phyloP scores from a whole-genome alignment of 2,797 vertebrate species.

The Hippocampus kuda region DNA sequence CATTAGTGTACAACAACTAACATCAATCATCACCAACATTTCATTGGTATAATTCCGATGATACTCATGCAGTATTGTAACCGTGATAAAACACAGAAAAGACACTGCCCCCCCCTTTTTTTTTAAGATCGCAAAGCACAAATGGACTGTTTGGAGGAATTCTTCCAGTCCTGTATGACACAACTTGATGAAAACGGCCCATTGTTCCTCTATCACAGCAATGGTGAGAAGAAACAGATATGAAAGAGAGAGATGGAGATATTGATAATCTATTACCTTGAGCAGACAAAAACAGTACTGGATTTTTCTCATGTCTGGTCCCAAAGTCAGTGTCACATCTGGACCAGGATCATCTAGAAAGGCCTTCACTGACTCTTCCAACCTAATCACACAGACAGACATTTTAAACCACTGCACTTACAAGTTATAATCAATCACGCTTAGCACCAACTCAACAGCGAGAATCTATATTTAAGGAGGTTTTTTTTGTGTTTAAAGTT shows the following conservation, averaged over 20 bases:
- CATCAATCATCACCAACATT: too few species aligned
- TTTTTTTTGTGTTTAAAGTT: slow-evolving; percentile 43
- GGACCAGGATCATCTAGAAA: slow-evolving; percentile 81
- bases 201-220: background rate
- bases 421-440: slow-evolving; percentile 16
- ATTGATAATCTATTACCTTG: slow-evolving; percentile 70
- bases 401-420: slow-evolving; percentile 8
- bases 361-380: slow-evolving; percentile 66
- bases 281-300: slow-evolving; percentile 75
- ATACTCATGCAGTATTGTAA: background rate
- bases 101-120: background rate
- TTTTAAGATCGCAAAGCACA: background rate
- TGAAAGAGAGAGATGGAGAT: too few species aligned
- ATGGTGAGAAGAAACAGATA: background rate
- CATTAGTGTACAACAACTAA: too few species aligned
- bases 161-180: background rate
- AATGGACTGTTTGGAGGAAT: background rate
- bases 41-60: background rate
- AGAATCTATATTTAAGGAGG: slow-evolving; percentile 25
- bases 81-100: background rate
- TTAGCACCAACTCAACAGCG: slow-evolving; percentile 22
- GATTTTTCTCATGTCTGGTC: slow-evolving; percentile 86
- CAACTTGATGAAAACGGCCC: background rate
- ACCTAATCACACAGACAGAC: slow-evolving; percentile 57
- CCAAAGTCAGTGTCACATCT: slow-evolving; percentile 73